A percentile compares a stretch with the other conserved stretches of the same genome.
These are phyloP conservation scores for Palythoa caribaeorum DNA, from an alignment of 92 coral and sea anemone species.

Conservation along the genomic window DNA sequence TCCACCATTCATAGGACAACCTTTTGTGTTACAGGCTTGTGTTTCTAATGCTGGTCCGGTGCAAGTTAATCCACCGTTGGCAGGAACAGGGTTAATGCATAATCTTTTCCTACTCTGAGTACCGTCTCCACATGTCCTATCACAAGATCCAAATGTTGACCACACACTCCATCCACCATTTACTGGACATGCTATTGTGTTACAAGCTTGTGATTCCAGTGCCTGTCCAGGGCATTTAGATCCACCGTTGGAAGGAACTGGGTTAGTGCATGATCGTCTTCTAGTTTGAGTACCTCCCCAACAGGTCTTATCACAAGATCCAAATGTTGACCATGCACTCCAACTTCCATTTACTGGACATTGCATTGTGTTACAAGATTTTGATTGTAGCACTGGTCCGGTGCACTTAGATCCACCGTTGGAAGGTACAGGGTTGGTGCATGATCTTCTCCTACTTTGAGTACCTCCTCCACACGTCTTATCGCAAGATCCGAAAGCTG, in stretches of 20 bases:
- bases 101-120: background rate
- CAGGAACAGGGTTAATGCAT: background rate
- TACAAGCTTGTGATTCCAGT: conserved; percentile 32
- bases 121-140: background rate
- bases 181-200: background rate
- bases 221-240: conserved; percentile 21
- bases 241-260: conserved; percentile 58
- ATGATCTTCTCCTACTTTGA: conserved; percentile 60
- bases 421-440: conserved; percentile 66
- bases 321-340: conserved; percentile 30
- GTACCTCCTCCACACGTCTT: conserved; percentile 54
- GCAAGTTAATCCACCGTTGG: background rate
- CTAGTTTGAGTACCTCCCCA: conserved; percentile 43
- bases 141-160: background rate
- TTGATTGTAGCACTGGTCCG: conserved; percentile 54
- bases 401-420: conserved; percentile 48
- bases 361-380: conserved; percentile 44
- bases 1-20: background rate
- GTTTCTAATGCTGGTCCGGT: background rate
- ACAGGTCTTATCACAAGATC: conserved; percentile 42
- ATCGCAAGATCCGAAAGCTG: conserved; percentile 56
- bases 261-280: conserved; percentile 30
- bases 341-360: conserved; percentile 66
- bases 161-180: background rate
- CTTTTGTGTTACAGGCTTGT: background rate